These are phyloP conservation scores for Penaeus monodon DNA, from an alignment of 2,888 invertebrate genomes.

Conservation along the genomic window DNA sequence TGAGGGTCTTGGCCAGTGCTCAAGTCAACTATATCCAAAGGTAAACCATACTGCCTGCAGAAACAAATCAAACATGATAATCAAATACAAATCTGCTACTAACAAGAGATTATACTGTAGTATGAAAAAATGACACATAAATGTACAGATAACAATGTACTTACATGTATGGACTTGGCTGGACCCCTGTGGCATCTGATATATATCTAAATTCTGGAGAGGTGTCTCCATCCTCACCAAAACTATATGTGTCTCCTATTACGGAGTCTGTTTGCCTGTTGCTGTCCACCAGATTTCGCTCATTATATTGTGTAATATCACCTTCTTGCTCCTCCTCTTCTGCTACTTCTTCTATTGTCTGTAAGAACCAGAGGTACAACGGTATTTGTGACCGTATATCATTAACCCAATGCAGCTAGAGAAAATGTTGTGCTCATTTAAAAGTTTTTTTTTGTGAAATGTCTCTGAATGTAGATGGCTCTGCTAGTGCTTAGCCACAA, in stretches of 20 bases:
- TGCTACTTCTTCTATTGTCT: conserved; percentile 28
- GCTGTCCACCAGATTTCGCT: conserved; percentile 31
- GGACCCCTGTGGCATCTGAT: conserved; percentile 59
- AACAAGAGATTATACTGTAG: too few species aligned
- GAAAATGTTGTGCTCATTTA: too few species aligned
- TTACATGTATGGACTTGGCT: conserved; percentile 58
- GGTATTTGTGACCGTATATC: not conserved
- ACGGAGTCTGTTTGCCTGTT: conserved; percentile 21
- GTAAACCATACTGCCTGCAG: conserved; percentile 51
- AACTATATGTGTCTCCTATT: not conserved
- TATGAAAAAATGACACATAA: too few species aligned
- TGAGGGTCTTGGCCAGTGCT: conserved; percentile 52
- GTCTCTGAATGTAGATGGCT: too few species aligned
- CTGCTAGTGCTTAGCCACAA: too few species aligned
- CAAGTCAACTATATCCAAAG: conserved; percentile 50
- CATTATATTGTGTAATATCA: not conserved
- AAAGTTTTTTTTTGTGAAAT: too few species aligned
- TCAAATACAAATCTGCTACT: too few species aligned
- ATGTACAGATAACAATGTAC: conserved; percentile 5
- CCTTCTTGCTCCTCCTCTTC: conserved; percentile 11
- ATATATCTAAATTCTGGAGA: conserved; percentile 63
- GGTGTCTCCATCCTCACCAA: not conserved
- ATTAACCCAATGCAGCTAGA: too few species aligned
- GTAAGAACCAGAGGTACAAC: not conserved
- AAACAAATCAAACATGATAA: not conserved